Evolutionary conservation across 2,113 vertebrate genomes (phyloP).

Genomic region (Saguinus midas): DNA sequence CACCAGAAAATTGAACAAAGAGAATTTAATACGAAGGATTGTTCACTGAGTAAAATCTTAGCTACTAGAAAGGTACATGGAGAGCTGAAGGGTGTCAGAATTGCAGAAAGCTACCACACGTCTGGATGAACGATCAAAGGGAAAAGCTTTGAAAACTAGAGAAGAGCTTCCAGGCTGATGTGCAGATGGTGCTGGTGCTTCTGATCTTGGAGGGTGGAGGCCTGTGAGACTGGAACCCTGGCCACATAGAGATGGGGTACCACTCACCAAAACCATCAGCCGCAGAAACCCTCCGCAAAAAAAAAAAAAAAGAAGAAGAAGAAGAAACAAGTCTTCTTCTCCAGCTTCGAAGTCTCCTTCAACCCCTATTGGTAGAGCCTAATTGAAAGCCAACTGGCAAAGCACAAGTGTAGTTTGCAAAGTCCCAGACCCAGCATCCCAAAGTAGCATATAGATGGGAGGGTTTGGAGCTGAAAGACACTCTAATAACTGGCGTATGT

Average conservation of each 20-base stretch:
- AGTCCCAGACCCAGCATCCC: not conserved
- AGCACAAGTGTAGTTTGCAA: not conserved
- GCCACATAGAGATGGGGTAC: too few species aligned
- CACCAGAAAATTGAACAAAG: conserved; percentile 23
- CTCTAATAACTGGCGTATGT: not conserved
- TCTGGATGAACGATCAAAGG: conserved; percentile 2
- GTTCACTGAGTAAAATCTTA: not conserved
- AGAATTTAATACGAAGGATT: conserved; percentile 31
- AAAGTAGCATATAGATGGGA: not conserved
- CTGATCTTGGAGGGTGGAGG: not conserved
- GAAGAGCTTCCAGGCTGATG: not conserved
- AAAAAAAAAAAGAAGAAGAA: not conserved
- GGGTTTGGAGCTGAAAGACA: not conserved
- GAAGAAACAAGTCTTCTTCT: not conserved
- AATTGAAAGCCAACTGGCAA: not conserved
- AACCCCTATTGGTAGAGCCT: not conserved
- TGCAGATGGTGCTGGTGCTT: not conserved
- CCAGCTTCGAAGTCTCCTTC: not conserved
- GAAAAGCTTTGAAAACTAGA: not conserved
- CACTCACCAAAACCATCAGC: not conserved
- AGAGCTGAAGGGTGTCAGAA: not conserved
- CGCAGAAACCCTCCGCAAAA: not conserved
- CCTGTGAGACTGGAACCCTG: not conserved
- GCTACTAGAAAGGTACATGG: not conserved
- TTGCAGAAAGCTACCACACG: not conserved